phyloP scores from a whole-genome alignment of 2,113 vertebrate species.

The Pavo muticus region DNA sequence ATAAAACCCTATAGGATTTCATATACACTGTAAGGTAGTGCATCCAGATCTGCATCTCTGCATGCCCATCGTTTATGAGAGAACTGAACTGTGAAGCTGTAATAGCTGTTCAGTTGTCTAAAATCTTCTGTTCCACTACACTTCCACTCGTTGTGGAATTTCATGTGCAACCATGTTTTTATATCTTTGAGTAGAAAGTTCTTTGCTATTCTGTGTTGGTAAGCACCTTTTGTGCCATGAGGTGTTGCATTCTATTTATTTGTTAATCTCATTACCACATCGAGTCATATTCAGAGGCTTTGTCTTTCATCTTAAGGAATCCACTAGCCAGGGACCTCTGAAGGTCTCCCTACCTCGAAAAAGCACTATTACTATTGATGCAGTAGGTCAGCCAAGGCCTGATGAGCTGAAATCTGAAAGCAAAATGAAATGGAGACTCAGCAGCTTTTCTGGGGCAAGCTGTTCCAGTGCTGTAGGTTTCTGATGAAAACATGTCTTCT shows the following conservation, averaged over 20 bases:
- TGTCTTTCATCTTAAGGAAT: neutral
- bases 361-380: neutral
- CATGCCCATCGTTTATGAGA: neutral
- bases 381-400: neutral
- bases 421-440: neutral
- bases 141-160: neutral
- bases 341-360: neutral
- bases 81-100: neutral
- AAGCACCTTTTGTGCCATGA: neutral
- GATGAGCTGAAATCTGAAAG: neutral
- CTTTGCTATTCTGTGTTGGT: neutral
- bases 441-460: neutral
- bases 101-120: neutral
- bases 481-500: neutral
- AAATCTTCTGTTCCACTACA: neutral
- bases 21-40: neutral
- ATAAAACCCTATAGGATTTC: neutral
- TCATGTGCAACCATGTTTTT: neutral
- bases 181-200: neutral
- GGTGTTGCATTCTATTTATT: neutral
- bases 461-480: neutral
- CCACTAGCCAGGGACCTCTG: neutral
- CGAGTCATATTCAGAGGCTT: neutral
- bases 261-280: neutral
- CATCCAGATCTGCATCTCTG: neutral